Base-by-base conservation (phyloP, 1,140 invertebrate genomes). In the Drosophila santomea region DNA sequence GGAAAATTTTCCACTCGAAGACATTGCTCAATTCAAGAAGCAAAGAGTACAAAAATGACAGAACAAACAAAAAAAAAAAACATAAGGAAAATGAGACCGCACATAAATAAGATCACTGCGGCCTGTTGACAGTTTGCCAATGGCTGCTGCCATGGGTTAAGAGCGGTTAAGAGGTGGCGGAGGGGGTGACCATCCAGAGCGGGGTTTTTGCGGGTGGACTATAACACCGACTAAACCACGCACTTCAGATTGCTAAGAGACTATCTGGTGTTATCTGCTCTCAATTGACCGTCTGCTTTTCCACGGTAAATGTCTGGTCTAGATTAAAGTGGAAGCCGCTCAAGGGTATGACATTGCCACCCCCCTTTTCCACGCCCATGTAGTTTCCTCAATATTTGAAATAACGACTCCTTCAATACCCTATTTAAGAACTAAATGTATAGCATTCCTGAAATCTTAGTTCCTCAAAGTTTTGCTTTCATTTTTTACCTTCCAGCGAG, bases 1-100 rank as follows among this genome's bases (percentile, higher is more conserved):
- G 78, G 83, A 82, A 86, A 86, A 83, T 82, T 86, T 71, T 79
- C 83, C 75, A 86, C 62, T 64, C 55, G 25, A 72, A 88, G 66
- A 82, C 44, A 74, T 75, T 75, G 39, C 74, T 82, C 52, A 62
- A 36, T 62, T 74, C 60, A 59, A 63, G 66, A 63, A 66, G 50
- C 20, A 63, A 43, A 32, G 32, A 8, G 28, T 32, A 32, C 32
- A 32, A 32, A 32, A 54, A 51, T 47, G 47, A 52, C 5, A 61
- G 39, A 51, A 54, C 14, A 38, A 43, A 55, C 38, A 15, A 44
- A 59, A 39, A 10, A 25, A 32, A 32, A 59, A 50, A 51, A 43
- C 44, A 51, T 11, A 25, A 14, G 48, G n/a, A 15, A 45, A 32
- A 41, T 28, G 43, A 39, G 44, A 44, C 38, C 38, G 39, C 47